Percentiles rank a stretch among this genome's conserved stretches.
These are phyloP conservation scores for Scaptomyza hsui DNA, from an alignment of 1,140 invertebrate genomes.

Conservation along the genomic window DNA sequence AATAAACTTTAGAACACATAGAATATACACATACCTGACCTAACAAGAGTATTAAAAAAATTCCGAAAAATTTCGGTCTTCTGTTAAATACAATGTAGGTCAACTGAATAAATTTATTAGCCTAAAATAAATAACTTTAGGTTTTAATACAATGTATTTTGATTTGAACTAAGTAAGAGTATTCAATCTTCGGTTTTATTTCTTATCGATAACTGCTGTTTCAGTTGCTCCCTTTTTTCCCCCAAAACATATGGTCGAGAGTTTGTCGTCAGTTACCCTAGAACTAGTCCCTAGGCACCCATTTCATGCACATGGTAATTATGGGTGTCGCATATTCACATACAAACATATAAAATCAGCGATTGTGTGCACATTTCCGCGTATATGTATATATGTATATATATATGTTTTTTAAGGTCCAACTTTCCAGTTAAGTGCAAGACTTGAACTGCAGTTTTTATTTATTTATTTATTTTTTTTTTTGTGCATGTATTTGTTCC, in stretches of 20 bases:
- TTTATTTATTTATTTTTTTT: too few relatives aligned
- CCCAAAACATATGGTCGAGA: constrained; percentile 47
- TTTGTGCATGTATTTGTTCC: too few relatives aligned
- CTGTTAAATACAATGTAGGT: too few relatives aligned
- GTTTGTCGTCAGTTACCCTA: constrained; percentile 16
- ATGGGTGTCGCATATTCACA: constrained; percentile 45
- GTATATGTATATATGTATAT: constrained; percentile 3
- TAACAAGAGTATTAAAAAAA: too few relatives aligned
- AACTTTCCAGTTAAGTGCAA: constrained; percentile 36
- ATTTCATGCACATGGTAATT: constrained; percentile 50
- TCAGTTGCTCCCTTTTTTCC: not conserved
- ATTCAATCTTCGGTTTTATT: not conserved
- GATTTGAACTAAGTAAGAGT: not conserved
- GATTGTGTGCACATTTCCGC: not conserved
- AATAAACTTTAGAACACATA: too few relatives aligned
- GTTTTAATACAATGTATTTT: too few relatives aligned
- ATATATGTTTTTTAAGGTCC: constrained; percentile 27
- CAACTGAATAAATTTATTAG: too few relatives aligned
- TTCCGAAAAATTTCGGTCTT: too few relatives aligned
- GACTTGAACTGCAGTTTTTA: constrained; percentile 41
- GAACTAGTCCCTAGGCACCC: constrained; percentile 17
- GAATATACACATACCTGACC: too few relatives aligned
- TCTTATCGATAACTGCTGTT: not conserved
- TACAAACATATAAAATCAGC: constrained; percentile 18
- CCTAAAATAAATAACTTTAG: too few relatives aligned